A percentile compares a stretch with the other conserved stretches of the same genome.
Evolutionary conservation across 2,888 invertebrate species (phyloP).

Genomic region (Xestia sexstrigata): DNA sequence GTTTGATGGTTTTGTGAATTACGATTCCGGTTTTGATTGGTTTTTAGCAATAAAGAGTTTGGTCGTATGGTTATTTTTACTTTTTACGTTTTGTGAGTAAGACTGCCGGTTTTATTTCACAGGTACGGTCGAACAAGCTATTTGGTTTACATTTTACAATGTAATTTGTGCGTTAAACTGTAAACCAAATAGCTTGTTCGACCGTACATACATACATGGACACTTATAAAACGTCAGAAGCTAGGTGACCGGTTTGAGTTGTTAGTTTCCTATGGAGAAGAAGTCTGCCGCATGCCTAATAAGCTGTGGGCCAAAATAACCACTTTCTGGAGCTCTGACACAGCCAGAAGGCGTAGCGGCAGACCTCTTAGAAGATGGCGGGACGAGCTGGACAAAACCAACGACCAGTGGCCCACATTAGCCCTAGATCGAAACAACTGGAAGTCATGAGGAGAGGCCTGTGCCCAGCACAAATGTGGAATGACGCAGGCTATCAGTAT

Average conservation of each 20-base stretch:
- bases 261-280: background rate
- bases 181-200: too few species aligned
- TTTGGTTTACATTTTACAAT: too few species aligned
- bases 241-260: background rate
- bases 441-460: background rate
- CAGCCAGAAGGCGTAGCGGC: background rate
- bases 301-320: background rate
- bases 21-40: slow-evolving; percentile 6
- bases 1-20: slow-evolving; percentile 21
- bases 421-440: background rate
- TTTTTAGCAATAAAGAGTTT: background rate
- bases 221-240: background rate
- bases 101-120: background rate
- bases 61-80: background rate
- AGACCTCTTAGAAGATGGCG: background rate
- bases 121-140: too few species aligned
- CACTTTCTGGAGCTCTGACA: background rate
- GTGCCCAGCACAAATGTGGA: background rate
- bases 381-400: background rate
- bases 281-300: background rate
- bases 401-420: background rate
- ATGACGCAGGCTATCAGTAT: background rate
- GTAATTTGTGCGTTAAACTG: too few species aligned
- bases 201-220: too few species aligned
- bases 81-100: background rate